Percentiles rank a stretch among this genome's conserved stretches.
Conservation (phyloP, 2,888 invertebrate species). For the Ormyrus labotus region DNA sequence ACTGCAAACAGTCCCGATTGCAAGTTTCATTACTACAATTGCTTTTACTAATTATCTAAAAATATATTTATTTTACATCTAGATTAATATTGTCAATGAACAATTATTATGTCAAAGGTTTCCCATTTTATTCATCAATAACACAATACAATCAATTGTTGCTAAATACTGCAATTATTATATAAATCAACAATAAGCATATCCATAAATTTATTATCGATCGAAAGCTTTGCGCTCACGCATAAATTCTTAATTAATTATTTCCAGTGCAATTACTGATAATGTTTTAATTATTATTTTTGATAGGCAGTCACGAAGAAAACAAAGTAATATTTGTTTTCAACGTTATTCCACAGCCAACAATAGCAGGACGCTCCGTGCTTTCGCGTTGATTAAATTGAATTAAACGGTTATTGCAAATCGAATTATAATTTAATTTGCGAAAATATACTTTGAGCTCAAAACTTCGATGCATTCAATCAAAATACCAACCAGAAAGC, state of each 20-base stretch:
- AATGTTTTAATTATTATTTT: conserved; percentile 44
- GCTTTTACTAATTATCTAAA: no score
- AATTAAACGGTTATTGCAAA: conserved; percentile 46
- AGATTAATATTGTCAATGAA: no score
- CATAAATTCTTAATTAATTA: neutral
- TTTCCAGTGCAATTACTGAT: conserved; percentile 23
- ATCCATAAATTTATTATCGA: no score
- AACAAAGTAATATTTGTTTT: conserved; percentile 33
- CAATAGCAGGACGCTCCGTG: neutral
- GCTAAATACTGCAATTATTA: no score
- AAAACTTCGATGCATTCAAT: conserved; percentile 20
- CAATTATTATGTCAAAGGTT: no score
- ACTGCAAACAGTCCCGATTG: no score
- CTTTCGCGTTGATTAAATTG: conserved; percentile 31
- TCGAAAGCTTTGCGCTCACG: no score
- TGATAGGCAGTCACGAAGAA: neutral
- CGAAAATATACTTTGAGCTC: neutral
- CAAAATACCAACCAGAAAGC: conserved; percentile 18
- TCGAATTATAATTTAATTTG: conserved; percentile 43
- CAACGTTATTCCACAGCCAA: conserved; percentile 3
- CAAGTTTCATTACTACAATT: no score
- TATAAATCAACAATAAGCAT: no score
- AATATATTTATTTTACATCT: no score
- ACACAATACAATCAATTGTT: no score
- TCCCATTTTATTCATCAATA: no score